Conservation (phyloP, 2,797 vertebrate genomes). For the Anguilla pacifica region DNA sequence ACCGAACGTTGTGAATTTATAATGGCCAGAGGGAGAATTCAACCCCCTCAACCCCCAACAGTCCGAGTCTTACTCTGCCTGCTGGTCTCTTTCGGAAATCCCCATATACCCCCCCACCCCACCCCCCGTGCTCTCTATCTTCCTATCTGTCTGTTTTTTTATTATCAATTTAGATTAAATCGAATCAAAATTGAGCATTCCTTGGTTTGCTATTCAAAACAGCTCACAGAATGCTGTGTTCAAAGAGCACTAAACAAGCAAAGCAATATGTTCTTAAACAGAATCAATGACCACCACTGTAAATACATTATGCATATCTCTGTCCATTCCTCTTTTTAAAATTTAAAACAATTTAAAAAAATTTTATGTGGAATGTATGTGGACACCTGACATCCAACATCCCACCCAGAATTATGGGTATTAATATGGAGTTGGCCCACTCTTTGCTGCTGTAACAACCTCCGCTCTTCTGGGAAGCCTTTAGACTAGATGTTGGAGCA, state of each 20-base stretch:
- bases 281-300: neutral
- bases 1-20: neutral
- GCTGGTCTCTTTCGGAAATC: neutral
- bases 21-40: neutral
- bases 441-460: no score
- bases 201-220: neutral
- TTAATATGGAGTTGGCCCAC: no score
- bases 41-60: neutral
- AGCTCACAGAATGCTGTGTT: neutral
- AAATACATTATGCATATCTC: neutral
- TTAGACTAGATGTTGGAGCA: no score
- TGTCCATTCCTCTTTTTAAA: no score
- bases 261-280: neutral
- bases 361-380: no score
- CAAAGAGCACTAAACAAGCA: neutral
- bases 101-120: no score
- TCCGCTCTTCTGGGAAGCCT: no score
- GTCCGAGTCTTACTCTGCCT: neutral
- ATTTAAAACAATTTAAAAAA: no score
- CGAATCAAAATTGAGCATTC: neutral
- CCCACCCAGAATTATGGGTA: no score
- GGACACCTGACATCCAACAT: no score
- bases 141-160: neutral
- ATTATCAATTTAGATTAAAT: neutral
- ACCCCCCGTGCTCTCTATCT: neutral